Conservation (phyloP, 1,140 invertebrate species). For the Bradynema listronoti region DNA sequence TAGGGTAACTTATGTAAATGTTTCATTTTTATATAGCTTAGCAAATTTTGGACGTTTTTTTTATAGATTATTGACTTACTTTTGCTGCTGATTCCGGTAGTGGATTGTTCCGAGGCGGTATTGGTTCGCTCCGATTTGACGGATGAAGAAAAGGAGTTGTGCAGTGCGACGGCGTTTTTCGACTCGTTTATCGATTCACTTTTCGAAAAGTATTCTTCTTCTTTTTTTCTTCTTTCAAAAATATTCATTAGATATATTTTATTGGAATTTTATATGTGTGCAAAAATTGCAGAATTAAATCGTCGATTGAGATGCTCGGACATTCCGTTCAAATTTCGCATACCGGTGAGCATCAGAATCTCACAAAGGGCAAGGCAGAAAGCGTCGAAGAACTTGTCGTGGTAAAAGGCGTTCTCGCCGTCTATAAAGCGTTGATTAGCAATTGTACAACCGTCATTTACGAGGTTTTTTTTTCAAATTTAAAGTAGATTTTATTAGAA, state of each 20-base stretch:
- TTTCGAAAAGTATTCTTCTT: conserved; percentile 69
- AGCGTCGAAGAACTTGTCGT: conserved; percentile 69
- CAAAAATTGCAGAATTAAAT: conserved; percentile 37
- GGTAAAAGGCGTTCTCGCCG: conserved; percentile 68
- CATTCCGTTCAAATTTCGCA: conserved; percentile 12
- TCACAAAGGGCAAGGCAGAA: conserved; percentile 19
- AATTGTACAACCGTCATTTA: conserved; percentile 66
- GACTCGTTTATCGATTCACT: conserved; percentile 82
- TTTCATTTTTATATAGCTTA: conserved; percentile 9
- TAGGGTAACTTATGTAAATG: too few relatives aligned
- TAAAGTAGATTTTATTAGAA: neutral
- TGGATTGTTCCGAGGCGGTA: conserved; percentile 73
- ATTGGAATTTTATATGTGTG: neutral
- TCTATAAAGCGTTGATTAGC: conserved; percentile 66
- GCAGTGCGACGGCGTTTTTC: conserved; percentile 71
- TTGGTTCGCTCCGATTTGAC: conserved; percentile 67
- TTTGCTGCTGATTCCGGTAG: conserved; percentile 62
- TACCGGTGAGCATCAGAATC: conserved; percentile 16
- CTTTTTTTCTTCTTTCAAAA: too few relatives aligned
- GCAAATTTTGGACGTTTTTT: too few relatives aligned
- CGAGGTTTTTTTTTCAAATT: conserved; percentile 50
- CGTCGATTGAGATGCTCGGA: conserved; percentile 47
- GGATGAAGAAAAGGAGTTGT: conserved; percentile 62
- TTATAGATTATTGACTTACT: conserved; percentile 22
- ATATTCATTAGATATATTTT: conserved; percentile 5